Conservation (phyloP, 2,797 vertebrate species). For the Mus minutoides region DNA sequence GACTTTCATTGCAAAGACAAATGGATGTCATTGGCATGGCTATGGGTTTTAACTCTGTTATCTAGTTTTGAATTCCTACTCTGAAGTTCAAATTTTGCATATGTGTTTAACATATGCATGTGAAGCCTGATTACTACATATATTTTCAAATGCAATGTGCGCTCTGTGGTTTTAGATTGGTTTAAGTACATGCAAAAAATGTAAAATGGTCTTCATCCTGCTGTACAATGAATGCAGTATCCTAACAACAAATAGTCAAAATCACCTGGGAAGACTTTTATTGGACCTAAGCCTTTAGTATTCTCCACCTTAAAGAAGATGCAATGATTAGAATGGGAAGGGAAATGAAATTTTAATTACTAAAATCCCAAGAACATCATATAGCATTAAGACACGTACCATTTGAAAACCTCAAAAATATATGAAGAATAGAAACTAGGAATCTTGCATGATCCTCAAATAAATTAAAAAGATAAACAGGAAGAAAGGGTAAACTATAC, state of each 20-base stretch:
- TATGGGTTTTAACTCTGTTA: neutral
- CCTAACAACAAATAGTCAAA: neutral
- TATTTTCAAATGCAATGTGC: slow-evolving; percentile 6
- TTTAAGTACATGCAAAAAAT: slow-evolving; percentile 51
- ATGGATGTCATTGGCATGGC: slow-evolving; percentile 8
- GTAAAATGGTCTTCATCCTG: slow-evolving; percentile 8
- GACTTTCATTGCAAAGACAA: neutral
- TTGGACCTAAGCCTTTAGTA: slow-evolving; percentile 64
- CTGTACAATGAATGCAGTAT: slow-evolving; percentile 71
- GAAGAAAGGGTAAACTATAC: neutral
- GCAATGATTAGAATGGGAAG: neutral
- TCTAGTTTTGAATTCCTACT: slow-evolving; percentile 23
- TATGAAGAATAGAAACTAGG: neutral
- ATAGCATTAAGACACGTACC: slow-evolving; percentile 40
- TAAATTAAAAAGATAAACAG: neutral
- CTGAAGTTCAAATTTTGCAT: slow-evolving; percentile 58
- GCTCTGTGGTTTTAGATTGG: slow-evolving; percentile 31
- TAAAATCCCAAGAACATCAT: slow-evolving; percentile 65
- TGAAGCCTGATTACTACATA: slow-evolving; percentile 62
- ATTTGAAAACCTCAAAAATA: slow-evolving; percentile 9
- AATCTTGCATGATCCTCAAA: neutral
- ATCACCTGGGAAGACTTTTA: slow-evolving; percentile 68
- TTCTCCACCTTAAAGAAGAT: slow-evolving; percentile 69
- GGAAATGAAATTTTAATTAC: slow-evolving; percentile 53
- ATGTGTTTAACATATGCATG: slow-evolving; percentile 62